Percentiles rank a stretch among this genome's conserved stretches.
phyloP scores from a whole-genome alignment of 2,888 invertebrate genomes.

The Eupithecia insigniata region DNA sequence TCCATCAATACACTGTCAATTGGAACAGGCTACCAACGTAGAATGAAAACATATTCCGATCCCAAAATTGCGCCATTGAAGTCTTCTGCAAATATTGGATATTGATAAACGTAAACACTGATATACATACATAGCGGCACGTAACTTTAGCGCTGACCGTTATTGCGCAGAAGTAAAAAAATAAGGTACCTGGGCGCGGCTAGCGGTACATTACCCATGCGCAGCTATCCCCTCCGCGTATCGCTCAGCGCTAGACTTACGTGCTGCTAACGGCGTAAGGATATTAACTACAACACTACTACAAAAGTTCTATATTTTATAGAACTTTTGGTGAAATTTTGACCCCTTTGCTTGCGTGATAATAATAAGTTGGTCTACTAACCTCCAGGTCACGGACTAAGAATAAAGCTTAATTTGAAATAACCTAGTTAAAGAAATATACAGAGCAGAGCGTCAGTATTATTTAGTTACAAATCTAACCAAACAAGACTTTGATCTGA shows the following conservation, averaged over 20 bases:
- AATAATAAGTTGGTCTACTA: conserved; percentile 18
- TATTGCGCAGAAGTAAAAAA: too few species aligned
- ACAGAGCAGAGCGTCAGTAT: background rate
- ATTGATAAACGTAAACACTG: conserved; percentile 11
- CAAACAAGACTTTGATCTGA: background rate
- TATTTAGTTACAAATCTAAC: background rate
- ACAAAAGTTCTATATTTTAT: too few species aligned
- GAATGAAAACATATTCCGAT: conserved; percentile 20
- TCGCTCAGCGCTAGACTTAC: too few species aligned
- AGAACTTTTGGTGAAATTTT: background rate
- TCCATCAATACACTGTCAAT: conserved; percentile 25
- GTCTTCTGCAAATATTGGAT: conserved; percentile 17
- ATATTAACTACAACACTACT: conserved; percentile 4
- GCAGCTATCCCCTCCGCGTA: too few species aligned
- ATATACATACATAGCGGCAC: too few species aligned
- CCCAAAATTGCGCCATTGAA: conserved; percentile 17
- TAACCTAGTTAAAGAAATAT: conserved; percentile 1
- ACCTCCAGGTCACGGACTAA: conserved; percentile 8
- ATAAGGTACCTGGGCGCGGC: too few species aligned
- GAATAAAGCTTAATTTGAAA: conserved; percentile 7
- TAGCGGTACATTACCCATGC: too few species aligned
- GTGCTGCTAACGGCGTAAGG: conserved; percentile 7
- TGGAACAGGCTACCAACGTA: conserved; percentile 16
- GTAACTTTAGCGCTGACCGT: too few species aligned
- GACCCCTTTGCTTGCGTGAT: conserved; percentile 9